These are phyloP conservation scores for Limnephilus auricula DNA, from an alignment of 2,888 invertebrate species.

Conservation along the genomic window DNA sequence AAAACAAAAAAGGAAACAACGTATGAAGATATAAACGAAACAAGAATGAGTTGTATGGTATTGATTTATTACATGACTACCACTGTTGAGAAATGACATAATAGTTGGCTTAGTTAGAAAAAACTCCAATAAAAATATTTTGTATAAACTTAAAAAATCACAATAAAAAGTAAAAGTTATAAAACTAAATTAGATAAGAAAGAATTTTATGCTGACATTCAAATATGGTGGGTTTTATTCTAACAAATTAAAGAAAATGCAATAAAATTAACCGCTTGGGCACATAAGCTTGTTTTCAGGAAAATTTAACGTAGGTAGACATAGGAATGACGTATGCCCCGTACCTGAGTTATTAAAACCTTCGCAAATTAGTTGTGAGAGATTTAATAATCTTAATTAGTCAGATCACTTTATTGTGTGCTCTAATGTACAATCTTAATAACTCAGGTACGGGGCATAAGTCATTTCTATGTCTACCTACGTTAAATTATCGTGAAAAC, in stretches of 20 bases:
- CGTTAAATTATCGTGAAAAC: no score
- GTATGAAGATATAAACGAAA: not conserved
- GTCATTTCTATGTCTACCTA: no score
- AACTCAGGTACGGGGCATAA: no score
- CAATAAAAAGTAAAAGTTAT: no score
- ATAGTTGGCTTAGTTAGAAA: not conserved
- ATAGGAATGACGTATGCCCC: no score
- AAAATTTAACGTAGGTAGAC: no score
- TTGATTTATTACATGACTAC: not conserved
- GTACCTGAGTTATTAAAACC: no score
- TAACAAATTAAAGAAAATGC: not conserved
- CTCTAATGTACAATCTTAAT: not conserved
- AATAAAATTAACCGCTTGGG: no score
- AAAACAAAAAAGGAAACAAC: no score
- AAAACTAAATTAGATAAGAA: not conserved
- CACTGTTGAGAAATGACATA: not conserved
- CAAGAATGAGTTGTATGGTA: not conserved
- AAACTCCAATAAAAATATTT: not conserved
- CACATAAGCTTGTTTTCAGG: no score
- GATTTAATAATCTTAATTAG: not conserved
- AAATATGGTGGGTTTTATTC: not conserved
- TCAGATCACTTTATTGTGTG: no score
- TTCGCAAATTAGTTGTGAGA: not conserved
- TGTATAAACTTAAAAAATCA: no score
- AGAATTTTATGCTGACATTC: not conserved